Base-by-base conservation (phyloP, 2,888 invertebrate species). In the Conus canariensis region DNA sequence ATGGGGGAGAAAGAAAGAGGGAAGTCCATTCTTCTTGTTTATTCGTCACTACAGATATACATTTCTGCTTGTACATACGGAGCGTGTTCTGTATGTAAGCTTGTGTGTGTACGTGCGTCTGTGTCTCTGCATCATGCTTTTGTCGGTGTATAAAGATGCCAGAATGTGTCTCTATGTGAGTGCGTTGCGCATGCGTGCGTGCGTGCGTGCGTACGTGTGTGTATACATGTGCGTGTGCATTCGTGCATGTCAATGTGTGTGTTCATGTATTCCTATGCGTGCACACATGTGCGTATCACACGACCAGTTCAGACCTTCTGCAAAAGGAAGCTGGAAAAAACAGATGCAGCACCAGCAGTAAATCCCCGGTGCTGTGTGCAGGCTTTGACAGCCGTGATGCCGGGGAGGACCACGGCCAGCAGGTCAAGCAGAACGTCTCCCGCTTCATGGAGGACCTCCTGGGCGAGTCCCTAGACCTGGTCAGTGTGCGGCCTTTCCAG, bases 401-500 rank as follows among this genome's bases (percentile, higher is more conserved):
- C 3, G 87, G 92, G 10, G 91, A 92, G 12, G 91, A 92, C 30
- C 93, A 93, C 1, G 92, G 91, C 56, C 94, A 93, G 87, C 93
- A 94, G 90, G 95, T 95, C 30, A 92, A 93, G 90, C 94, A 93
- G 87, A 92, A 94, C 91, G 93, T 95, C 30, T 95, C 94, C 1
- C 92, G 92, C 87, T 92, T 95, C 82, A 93, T 95, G 6, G 94
- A 95, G 90, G 94, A 94, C 89, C 90, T 93, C 64, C 93, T 95
- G 25, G 95, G 95, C 58, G 95, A 95, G 90, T 93, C 94, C 45
- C 89, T 95, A 9, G 95, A 95, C 92, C 92, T 95, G 93, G 95
- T 95, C 90, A 92, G 93, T 60, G 70, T 70, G 8, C 16, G 70
- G 60, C 16, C 45, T 45, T 45, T 45, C 4, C 45, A 45, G 7